A percentile compares a stretch with the other conserved stretches of the same genome.
These are phyloP conservation scores for Eulemur mongoz DNA, from an alignment of 2,797 vertebrate species.

Conservation along the genomic window DNA sequence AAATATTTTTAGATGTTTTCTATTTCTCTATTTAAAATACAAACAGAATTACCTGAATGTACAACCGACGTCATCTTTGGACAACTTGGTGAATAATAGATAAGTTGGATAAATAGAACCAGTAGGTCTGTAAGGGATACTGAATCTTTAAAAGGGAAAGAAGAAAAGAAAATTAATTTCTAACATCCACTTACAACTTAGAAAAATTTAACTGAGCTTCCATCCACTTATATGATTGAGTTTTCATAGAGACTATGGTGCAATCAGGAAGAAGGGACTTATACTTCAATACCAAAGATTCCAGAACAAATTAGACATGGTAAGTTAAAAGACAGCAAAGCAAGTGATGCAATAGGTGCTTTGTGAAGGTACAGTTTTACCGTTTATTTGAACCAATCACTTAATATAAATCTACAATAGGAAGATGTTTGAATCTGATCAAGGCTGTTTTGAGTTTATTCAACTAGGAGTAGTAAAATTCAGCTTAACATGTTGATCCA, in stretches of 20 bases:
- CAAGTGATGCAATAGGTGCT: not conserved
- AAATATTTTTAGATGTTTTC: constrained; percentile 29
- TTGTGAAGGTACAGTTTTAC: not conserved
- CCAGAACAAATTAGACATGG: not conserved
- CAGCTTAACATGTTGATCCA: not conserved
- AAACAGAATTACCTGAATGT: constrained; percentile 88
- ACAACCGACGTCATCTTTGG: constrained; percentile 73
- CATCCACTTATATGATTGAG: not conserved
- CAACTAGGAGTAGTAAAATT: not conserved
- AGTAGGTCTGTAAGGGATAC: constrained; percentile 90
- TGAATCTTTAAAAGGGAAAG: constrained; percentile 82
- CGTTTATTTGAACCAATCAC: not conserved
- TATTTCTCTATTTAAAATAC: constrained; percentile 49
- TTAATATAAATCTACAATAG: not conserved
- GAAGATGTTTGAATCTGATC: not conserved
- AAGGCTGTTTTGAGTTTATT: not conserved
- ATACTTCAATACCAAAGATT: not conserved
- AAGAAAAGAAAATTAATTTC: not conserved
- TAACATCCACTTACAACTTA: not conserved
- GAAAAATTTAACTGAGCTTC: not conserved
- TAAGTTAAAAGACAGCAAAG: not conserved
- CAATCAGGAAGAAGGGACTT: not conserved
- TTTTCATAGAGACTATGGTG: not conserved
- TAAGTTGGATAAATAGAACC: constrained; percentile 90
- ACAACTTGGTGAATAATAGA: constrained; percentile 90